phyloP scores from a whole-genome alignment of 2,797 vertebrate genomes.

The Astyanax mexicanus region DNA sequence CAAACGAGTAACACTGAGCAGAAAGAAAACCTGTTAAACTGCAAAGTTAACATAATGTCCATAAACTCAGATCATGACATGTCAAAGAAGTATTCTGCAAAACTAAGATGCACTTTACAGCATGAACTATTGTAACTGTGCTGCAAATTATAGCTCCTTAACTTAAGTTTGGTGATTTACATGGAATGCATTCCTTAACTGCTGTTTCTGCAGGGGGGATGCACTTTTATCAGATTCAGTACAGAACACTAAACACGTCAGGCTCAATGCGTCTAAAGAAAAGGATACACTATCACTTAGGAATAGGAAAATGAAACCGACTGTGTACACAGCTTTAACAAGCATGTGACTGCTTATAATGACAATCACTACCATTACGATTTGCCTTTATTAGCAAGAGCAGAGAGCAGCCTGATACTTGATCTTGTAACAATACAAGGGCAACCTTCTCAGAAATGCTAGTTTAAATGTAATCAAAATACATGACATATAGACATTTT shows the following conservation, averaged over 20 bases:
- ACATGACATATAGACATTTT: constrained; percentile 46
- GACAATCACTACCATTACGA: constrained; percentile 3
- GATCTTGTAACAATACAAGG: constrained; percentile 16
- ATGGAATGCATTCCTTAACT: constrained; percentile 29
- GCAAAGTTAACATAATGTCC: constrained; percentile 32
- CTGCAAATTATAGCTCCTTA: constrained; percentile 11
- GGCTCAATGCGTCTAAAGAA: constrained; percentile 35
- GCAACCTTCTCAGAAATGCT: constrained; percentile 13
- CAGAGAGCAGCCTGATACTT: constrained; percentile 17
- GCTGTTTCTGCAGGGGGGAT: constrained; percentile 2
- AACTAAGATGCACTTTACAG: constrained; percentile 30
- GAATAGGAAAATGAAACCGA: constrained; percentile 21
- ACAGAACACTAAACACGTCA: constrained; percentile 38
- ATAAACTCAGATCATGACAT: constrained; percentile 29
- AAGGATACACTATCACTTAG: constrained; percentile 25
- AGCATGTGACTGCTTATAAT: constrained; percentile 28
- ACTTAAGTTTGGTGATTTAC: constrained; percentile 28
- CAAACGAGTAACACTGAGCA: constrained; percentile 41
- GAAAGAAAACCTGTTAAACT: constrained; percentile 46
- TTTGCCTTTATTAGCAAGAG: constrained; percentile 12
- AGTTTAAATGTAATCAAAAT: constrained; percentile 32
- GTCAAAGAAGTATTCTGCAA: constrained; percentile 25
- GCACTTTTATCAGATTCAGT: constrained; percentile 18
- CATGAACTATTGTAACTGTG: constrained; percentile 16
- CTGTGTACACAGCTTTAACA: constrained; percentile 3